A percentile compares a stretch with the other conserved stretches of the same genome.
Conservation (phyloP, 2,113 vertebrate genomes). For the rabbit (Oryctolagus cuniculus) region DNA sequence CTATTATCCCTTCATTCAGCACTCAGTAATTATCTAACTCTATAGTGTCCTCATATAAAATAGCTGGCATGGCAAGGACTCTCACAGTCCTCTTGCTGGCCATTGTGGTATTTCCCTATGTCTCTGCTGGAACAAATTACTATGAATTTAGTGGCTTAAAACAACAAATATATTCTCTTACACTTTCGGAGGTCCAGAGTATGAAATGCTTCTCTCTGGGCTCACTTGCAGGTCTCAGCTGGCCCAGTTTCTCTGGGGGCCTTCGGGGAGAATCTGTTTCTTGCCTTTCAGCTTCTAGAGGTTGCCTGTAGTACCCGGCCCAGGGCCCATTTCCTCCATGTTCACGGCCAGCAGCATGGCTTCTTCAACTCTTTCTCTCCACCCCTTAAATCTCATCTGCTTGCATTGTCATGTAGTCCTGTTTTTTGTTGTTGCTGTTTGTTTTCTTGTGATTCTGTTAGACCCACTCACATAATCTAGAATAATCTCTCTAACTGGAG, state of each 20-base stretch:
- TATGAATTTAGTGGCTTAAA: not conserved
- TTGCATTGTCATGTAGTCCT: not conserved
- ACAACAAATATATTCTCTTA: not conserved
- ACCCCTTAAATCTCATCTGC: not conserved
- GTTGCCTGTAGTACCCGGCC: not conserved
- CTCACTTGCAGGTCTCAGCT: not conserved
- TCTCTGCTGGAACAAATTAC: not conserved
- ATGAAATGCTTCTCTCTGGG: not conserved
- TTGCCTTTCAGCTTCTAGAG: not conserved
- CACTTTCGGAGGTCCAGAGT: not conserved
- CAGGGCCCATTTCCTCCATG: not conserved
- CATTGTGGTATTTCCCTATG: not conserved
- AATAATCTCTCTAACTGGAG: not conserved
- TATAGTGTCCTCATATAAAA: not conserved
- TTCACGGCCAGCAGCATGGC: not conserved
- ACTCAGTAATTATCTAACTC: not conserved
- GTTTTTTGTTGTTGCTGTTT: not conserved
- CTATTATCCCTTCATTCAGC: not conserved
- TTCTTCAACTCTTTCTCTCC: not conserved
- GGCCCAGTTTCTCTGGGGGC: not conserved
- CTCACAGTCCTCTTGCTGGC: not conserved
- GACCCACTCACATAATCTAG: not conserved
- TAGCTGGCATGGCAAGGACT: not conserved
- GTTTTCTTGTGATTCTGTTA: not conserved
- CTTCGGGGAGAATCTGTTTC: not conserved